Evolutionary conservation across 2,888 invertebrate genomes (phyloP).

Genomic region (Dromius quadrimaculatus): DNA sequence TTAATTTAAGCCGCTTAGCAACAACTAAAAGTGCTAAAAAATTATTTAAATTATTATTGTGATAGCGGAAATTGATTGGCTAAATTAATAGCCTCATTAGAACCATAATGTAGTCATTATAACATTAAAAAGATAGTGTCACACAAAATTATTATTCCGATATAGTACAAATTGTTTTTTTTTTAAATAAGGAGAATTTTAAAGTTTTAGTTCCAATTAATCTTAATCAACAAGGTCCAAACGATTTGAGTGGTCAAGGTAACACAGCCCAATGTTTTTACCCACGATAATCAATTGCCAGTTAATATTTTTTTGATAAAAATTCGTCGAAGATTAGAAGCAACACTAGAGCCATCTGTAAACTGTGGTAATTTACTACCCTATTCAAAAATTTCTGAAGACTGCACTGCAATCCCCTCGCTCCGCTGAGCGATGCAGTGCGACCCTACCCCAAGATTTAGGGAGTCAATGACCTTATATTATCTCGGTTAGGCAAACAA

Average conservation of each 20-base stretch:
- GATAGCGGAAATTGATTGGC: too few relatives aligned
- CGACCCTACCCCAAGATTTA: slow-evolving; percentile 35
- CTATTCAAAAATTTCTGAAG: slow-evolving; percentile 40
- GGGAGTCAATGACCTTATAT: slow-evolving; percentile 32
- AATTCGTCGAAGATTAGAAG: too few relatives aligned
- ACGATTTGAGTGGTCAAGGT: slow-evolving; percentile 30
- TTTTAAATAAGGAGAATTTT: too few relatives aligned
- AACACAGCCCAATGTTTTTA: too few relatives aligned
- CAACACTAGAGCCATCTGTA: slow-evolving; percentile 40
- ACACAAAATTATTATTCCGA: too few relatives aligned
- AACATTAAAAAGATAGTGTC: too few relatives aligned
- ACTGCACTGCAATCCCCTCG: slow-evolving; percentile 31
- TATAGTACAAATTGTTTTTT: too few relatives aligned
- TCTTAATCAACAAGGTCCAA: slow-evolving; percentile 20
- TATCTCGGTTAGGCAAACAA: slow-evolving; percentile 23
- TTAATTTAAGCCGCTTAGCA: background rate
- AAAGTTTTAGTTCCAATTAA: too few relatives aligned
- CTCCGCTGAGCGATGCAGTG: slow-evolving; percentile 17
- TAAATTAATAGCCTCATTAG: too few relatives aligned
- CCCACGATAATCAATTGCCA: too few relatives aligned
- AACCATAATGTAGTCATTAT: too few relatives aligned
- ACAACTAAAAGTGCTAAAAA: background rate
- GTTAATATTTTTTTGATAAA: too few relatives aligned
- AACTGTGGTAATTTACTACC: slow-evolving; percentile 19
- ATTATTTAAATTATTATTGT: slow-evolving; percentile 12